Evolutionary conservation across 2,888 invertebrate genomes (phyloP).

Genomic region (Eristalis tenax): DNA sequence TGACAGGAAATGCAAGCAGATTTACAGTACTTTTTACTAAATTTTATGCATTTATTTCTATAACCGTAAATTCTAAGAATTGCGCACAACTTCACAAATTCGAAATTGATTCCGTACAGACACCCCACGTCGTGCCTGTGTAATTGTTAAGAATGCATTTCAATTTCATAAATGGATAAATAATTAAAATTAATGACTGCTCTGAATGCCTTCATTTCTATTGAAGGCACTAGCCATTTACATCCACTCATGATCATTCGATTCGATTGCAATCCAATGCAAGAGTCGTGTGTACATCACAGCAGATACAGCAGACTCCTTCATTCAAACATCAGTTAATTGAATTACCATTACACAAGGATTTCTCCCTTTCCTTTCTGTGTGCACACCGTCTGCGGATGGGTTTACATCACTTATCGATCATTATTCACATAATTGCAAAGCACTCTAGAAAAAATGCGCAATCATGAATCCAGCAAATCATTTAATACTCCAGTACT

Average conservation of each 20-base stretch:
- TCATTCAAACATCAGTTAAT: slow-evolving; percentile 19
- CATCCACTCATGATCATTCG: neutral
- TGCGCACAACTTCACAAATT: neutral
- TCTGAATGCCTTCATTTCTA: neutral
- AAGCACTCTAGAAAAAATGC: slow-evolving; percentile 3
- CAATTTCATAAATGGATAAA: neutral
- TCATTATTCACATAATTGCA: slow-evolving; percentile 3
- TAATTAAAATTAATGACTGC: neutral
- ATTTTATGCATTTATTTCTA: too few species aligned
- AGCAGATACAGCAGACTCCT: neutral
- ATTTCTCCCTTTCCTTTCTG: neutral
- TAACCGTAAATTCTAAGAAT: too few species aligned
- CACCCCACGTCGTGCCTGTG: neutral
- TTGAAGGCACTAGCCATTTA: neutral
- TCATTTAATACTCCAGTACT: slow-evolving; percentile 21
- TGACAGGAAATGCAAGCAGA: too few species aligned
- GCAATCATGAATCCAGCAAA: slow-evolving; percentile 8
- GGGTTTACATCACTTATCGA: slow-evolving; percentile 1
- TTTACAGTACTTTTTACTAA: too few species aligned
- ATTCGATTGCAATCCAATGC: neutral
- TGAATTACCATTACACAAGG: slow-evolving; percentile 5
- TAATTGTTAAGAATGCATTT: neutral
- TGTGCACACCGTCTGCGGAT: neutral
- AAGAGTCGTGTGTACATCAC: neutral
- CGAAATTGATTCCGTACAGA: neutral